Evolutionary conservation across 1,140 invertebrate species (phyloP), one percentile per base, ranked within the genome.

Genomic region (Drosophila ambigua): DNA sequence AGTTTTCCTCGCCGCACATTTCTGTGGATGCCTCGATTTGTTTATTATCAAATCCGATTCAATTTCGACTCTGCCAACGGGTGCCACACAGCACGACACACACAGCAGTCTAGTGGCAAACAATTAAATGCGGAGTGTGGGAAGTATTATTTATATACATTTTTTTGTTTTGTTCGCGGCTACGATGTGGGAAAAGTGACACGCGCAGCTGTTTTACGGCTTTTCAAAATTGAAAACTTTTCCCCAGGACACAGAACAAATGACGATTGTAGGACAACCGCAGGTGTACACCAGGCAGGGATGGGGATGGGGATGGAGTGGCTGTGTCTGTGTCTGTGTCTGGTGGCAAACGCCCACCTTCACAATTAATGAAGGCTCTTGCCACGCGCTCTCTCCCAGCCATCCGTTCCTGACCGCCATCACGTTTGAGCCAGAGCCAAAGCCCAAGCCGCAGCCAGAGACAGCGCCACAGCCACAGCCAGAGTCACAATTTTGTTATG

Each of bases 341-440:
- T 39, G 35, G 11, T 44, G 9, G 9, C 13, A 28, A 15, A 62
- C 59, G 59, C 53, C 75, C 75, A 82, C 63, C 72, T 73, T 63
- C 31, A 80, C 73, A 84, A 85, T 80, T 84, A 85, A 85, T 84
- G 74, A 72, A 53, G 13, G 45, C 39, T 48, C 43, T 13, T 15
- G 64, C 66, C 67, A 69, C 51, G 45, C 68, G 45, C 50, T 31
- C 67, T 69, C 63, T 55, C 50, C 65, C 35, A 68, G 35, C 51
- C 63, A 67, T 41, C 41, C 43, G 23, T 9, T 67, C 45, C 66
- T 60, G 75, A 55, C 52, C 50, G 65, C 39, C 65, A 66, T 82
- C 74, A 79, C 72, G 59, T 59, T 74, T 39, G 11, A 39, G 35
- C 35, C 4, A 39, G 35, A 39, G 35, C 35, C 46, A 68, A 46